A percentile compares a stretch with the other conserved stretches of the same genome.
These are phyloP conservation scores for Dromococcyx pavoninus DNA, from an alignment of 2,797 vertebrate genomes.

Conservation along the genomic window DNA sequence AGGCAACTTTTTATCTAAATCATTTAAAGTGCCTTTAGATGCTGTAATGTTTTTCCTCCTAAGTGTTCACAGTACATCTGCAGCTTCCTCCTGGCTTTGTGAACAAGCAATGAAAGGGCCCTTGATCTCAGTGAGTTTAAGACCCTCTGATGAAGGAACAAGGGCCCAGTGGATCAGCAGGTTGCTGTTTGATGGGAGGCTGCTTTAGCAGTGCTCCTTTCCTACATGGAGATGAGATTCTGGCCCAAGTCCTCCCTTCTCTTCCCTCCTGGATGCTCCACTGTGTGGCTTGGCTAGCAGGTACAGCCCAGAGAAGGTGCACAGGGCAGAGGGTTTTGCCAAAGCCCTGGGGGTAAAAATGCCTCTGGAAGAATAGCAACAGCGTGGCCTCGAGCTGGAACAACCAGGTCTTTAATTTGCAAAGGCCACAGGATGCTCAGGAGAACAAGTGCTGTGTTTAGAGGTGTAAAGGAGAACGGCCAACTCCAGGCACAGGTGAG, in stretches of 20 bases:
- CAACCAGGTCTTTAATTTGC: background rate
- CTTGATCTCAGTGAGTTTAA: background rate
- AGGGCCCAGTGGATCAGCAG: background rate
- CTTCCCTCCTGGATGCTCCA: background rate
- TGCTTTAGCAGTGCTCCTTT: background rate
- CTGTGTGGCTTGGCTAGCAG: background rate
- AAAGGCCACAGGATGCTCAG: background rate
- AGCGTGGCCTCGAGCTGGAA: background rate
- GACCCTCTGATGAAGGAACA: background rate
- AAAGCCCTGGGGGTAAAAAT: background rate
- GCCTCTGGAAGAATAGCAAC: background rate
- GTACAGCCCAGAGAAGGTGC: background rate
- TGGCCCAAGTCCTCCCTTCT: background rate
- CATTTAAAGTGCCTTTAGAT: slow-evolving; percentile 70
- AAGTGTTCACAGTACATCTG: background rate
- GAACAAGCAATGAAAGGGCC: background rate
- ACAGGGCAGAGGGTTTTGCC: background rate
- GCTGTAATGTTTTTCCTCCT: slow-evolving; percentile 51
- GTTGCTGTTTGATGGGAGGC: background rate
- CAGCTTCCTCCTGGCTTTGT: background rate
- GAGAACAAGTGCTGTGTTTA: background rate
- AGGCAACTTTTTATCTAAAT: slow-evolving; percentile 69
- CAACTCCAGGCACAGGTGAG: background rate
- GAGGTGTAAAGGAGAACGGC: background rate
- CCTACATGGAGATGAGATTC: accelerated